Evolutionary conservation across 2,113 vertebrate species (phyloP).

Genomic region (Lycaon pictus): DNA sequence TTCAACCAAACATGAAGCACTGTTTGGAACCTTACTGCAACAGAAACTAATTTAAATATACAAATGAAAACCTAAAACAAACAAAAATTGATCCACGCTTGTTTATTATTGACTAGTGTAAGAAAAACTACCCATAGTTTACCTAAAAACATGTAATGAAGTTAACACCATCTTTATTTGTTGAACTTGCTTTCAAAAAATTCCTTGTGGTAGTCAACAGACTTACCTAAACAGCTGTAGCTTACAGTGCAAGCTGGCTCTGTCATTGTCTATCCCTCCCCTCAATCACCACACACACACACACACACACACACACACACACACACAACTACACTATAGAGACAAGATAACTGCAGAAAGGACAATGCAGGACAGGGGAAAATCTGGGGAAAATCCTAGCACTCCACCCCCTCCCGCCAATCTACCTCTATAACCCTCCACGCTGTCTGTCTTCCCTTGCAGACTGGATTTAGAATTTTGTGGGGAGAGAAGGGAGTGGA

Average conservation of each 20-base stretch:
- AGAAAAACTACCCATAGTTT: conserved; percentile 46
- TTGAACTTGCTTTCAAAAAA: conserved; percentile 27
- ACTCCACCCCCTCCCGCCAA: background rate
- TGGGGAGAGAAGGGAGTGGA: background rate
- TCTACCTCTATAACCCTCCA: background rate
- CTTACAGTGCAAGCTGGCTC: background rate
- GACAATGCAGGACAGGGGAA: background rate
- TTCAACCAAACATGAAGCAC: conserved; percentile 32
- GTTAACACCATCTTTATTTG: conserved; percentile 27
- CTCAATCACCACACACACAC: background rate
- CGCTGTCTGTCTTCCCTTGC: background rate
- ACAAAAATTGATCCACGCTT: background rate
- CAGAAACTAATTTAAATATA: conserved; percentile 37
- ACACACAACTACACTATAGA: background rate
- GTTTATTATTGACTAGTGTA: background rate
- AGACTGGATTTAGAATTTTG: conserved; percentile 32
- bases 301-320: no score
- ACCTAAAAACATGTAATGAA: background rate
- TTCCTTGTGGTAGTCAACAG: background rate
- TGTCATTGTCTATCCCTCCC: background rate
- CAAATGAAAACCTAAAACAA: conserved; percentile 16
- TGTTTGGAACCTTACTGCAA: background rate
- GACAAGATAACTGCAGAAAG: background rate
- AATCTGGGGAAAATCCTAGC: background rate
- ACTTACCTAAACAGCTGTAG: background rate